phyloP scores from a whole-genome alignment of 2,113 vertebrate species.

The Percopsis transmontana region DNA sequence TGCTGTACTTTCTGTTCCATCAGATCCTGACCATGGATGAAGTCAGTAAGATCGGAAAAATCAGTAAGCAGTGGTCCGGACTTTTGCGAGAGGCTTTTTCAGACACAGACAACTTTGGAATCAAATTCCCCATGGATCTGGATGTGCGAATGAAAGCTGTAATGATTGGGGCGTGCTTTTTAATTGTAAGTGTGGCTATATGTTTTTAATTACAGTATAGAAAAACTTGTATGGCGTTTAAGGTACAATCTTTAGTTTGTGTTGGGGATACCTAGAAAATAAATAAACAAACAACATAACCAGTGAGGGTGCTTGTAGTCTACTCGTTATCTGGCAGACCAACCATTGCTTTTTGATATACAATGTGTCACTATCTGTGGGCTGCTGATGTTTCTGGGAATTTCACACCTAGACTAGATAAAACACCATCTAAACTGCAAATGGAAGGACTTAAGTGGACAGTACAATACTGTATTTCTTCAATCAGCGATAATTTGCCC shows the following conservation, averaged over 20 bases:
- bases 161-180: constrained; percentile 92
- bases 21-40: constrained; percentile 89
- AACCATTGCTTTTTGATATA: no score
- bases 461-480: no score
- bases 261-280: not conserved
- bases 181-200: constrained; percentile 84
- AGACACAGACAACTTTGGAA: constrained; percentile 90
- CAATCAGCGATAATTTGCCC: no score
- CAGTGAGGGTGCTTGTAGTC: no score
- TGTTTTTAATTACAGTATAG: not conserved
- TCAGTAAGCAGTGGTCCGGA: constrained; percentile 93
- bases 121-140: constrained; percentile 90
- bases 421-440: no score
- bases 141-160: constrained; percentile 93
- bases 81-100: constrained; percentile 85
- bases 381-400: no score
- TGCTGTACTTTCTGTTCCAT: not conserved
- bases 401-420: no score
- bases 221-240: not conserved
- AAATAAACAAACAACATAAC: no score
- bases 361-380: no score
- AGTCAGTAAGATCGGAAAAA: constrained; percentile 81
- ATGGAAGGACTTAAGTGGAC: no score
- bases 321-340: no score
- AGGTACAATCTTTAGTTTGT: not conserved